Conservation (phyloP, 1,140 invertebrate species). For the Epicauta chinensis region DNA sequence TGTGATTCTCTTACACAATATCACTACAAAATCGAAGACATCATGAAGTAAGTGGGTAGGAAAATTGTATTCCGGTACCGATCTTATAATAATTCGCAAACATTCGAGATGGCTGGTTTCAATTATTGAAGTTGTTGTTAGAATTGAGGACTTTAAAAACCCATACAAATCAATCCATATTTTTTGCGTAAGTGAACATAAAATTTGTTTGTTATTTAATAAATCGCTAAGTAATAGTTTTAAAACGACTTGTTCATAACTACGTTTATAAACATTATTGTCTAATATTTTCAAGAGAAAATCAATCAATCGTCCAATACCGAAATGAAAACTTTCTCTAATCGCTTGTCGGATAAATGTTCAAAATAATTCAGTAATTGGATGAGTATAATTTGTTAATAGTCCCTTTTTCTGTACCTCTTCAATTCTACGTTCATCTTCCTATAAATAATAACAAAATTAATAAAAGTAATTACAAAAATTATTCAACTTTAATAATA, state of each 20-base stretch:
- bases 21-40: constrained; percentile 29
- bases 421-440: constrained; percentile 20
- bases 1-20: constrained; percentile 22
- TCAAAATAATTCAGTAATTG: background rate
- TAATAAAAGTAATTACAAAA: background rate
- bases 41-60: constrained; percentile 21
- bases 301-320: constrained; percentile 16
- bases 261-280: constrained; percentile 21
- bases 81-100: constrained; percentile 26
- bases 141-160: background rate
- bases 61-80: constrained; percentile 25
- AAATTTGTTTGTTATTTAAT: constrained; percentile 23
- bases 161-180: constrained; percentile 25
- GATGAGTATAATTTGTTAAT: background rate
- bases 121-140: background rate
- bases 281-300: constrained; percentile 25
- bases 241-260: constrained; percentile 19
- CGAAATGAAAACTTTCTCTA: background rate
- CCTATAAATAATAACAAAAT: constrained; percentile 20
- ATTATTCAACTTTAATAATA: constrained; percentile 21
- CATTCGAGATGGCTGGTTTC: constrained; percentile 23
- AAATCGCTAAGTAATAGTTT: constrained; percentile 24
- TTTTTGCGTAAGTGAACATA: constrained; percentile 15
- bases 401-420: constrained; percentile 21
- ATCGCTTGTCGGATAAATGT: background rate